A percentile compares a stretch with the other conserved stretches of the same genome.
Conservation (phyloP, 2,888 invertebrate species). For the Agrochola litura region DNA sequence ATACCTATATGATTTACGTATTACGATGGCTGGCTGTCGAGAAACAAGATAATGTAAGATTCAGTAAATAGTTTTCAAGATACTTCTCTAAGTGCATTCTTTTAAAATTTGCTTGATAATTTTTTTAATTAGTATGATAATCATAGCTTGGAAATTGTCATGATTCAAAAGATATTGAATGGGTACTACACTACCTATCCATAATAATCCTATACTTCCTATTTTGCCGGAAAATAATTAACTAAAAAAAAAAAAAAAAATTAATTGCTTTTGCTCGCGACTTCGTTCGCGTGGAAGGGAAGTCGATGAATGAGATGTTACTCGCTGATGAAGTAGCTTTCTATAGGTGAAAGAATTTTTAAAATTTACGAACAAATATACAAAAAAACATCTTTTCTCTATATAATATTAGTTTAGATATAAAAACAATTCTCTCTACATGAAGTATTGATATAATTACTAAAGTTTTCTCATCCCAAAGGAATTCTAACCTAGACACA, state of each 20-base stretch:
- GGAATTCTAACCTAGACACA: conserved; percentile 7
- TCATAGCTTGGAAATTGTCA: not conserved
- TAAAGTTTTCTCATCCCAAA: conserved; percentile 7
- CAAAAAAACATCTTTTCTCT: no score
- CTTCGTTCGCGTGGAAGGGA: no score
- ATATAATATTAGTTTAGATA: no score
- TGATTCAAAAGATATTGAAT: not conserved
- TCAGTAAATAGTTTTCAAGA: not conserved
- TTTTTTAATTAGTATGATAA: not conserved
- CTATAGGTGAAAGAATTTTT: no score
- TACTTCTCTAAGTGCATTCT: not conserved
- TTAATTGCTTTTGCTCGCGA: no score
- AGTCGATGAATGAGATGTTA: no score
- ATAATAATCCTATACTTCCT: not conserved
- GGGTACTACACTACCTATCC: not conserved
- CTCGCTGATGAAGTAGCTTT: no score
- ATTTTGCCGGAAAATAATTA: not conserved
- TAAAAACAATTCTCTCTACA: not conserved
- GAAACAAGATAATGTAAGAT: not conserved
- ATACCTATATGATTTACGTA: conserved; percentile 4
- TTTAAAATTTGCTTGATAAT: not conserved
- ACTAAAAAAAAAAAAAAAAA: no score
- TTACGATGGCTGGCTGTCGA: not conserved
- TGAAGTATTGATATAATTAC: conserved; percentile 4
- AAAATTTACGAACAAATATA: no score